Base-by-base conservation (phyloP, 1,140 invertebrate species). In the Drosophila santomea region DNA sequence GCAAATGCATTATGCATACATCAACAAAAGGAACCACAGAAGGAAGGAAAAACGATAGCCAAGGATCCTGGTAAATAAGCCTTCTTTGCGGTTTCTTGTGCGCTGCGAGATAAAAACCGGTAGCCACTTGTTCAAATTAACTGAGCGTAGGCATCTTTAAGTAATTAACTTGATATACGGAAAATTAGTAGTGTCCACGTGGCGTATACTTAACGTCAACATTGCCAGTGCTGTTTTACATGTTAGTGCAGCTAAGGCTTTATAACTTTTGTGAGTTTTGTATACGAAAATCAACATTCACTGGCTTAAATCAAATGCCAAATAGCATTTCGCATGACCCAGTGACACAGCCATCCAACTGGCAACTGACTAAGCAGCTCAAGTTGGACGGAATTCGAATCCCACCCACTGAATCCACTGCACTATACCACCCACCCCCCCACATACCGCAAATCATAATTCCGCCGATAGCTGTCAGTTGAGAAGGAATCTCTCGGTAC, bases 261-360 rank as follows among this genome's bases (percentile, higher is more conserved):
- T 4, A 25, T 25, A 25, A 25, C 25, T 36, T 36, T 36, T 36
- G 35, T 36, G 35, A 11, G 11, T 38, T 10, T 8, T 8, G 32
- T 8, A 32, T 32, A 32, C 8, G 32, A 8, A 10, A 32, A 32
- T 32, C 32, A 10, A 32, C 32, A 32, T 32, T 12, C 43, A 20
- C 3, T 35, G 28, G 11, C 61, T 32, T 45, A 44, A 54, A 28
- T 52, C 6, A 3, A 12, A 32, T 32, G 58, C 23, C 59, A n/a
- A 54, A 45, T 55, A 43, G 28, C 32, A 41, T 41, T 3, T 47
- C 56, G 68, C 48, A 57, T 66, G 63, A 85, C 68, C 74, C 48
- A 77, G 59, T 84, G 74, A 74, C 73, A 80, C 73, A 69, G 79
- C 57, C 61, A 60, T 38, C 38, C 12, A 60, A 25, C 45, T 47